Base-by-base conservation (phyloP, 2,888 invertebrate genomes). In the Onthophagus sagittarius region DNA sequence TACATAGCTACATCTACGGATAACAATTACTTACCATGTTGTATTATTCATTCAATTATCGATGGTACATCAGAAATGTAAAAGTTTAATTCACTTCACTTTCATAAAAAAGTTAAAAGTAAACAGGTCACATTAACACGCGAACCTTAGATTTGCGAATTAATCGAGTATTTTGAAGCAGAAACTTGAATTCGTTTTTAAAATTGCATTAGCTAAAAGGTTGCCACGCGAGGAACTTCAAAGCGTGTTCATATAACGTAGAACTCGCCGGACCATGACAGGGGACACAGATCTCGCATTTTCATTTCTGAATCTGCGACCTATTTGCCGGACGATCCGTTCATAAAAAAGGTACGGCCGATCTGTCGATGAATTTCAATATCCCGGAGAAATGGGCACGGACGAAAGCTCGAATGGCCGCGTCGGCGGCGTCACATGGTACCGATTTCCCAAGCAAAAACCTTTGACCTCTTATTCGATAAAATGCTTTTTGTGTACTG, bases 251-350 rank as follows among this genome's bases (percentile, higher is more conserved):
- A 31, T 67, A 32, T 23, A 23, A 23, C 23, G 5, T 32, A 9
- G 67, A 9, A 23, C 14, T 32, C 67, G 67, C 31, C 67, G 67
- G 23, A 67, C 67, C 67, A 32, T 67, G 32, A 67, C 67, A 23
- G 31, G 67, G 67, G 67, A 67, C 67, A 67, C 23, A 15, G 32
- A 31, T 67, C 67, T 67, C 67, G 67, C 67, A 67, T 67, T 67
- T 67, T 67, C 67, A 67, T 67, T 67, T 67, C 67, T 23, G 67
- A 53, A 53, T 53, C 39, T 53, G 39, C 9, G 11, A 53, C 39
- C 39, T 7, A 53, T 53, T 53, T 53, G 39, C 39, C 11, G 9
- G 39, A 53, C 39, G 39, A 53, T 53, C 39, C 39, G 39, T 53
- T 53, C 11, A 53, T 53, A 53, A 53, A 53, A 53, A 53, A 53